Evolutionary conservation across 2,113 vertebrate species (phyloP).

Genomic region (Erythrolamprus reginae): DNA sequence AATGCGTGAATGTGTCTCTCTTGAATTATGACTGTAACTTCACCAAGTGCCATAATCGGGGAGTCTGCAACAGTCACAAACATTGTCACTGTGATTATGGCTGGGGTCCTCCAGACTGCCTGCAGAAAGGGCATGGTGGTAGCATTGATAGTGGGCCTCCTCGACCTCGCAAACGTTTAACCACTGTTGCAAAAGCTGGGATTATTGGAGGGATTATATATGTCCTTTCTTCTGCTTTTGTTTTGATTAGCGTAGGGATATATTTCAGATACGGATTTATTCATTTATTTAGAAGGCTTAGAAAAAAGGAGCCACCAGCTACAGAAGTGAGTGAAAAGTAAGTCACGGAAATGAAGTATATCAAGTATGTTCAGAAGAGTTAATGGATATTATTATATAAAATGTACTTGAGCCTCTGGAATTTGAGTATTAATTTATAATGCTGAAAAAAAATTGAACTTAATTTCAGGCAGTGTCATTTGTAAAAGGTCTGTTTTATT

Average conservation of each 20-base stretch:
- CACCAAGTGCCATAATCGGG: conserved; percentile 32
- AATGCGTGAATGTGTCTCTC: background rate
- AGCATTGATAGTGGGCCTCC: conserved; percentile 84
- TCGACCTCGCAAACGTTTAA: background rate
- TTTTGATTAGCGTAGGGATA: background rate
- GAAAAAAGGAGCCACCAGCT: background rate
- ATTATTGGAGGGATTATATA: background rate
- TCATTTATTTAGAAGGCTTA: background rate
- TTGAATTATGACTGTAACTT: conserved; percentile 13
- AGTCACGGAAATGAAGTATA: background rate
- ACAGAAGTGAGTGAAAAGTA: background rate
- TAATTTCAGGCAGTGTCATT: background rate
- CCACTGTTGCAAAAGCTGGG: background rate
- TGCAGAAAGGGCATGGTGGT: conserved; percentile 74
- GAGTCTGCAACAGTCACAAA: conserved; percentile 81
- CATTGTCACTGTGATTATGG: conserved; percentile 81
- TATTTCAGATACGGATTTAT: background rate
- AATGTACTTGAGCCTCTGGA: background rate
- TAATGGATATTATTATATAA: background rate
- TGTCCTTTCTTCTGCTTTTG: background rate
- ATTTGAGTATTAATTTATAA: background rate
- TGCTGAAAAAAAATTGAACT: background rate
- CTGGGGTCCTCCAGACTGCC: conserved; percentile 76
- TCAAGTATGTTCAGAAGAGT: background rate
- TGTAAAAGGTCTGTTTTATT: background rate